phyloP scores from a whole-genome alignment of 35 echinoderm and acorn worm genomes.

The Patiria miniata region DNA sequence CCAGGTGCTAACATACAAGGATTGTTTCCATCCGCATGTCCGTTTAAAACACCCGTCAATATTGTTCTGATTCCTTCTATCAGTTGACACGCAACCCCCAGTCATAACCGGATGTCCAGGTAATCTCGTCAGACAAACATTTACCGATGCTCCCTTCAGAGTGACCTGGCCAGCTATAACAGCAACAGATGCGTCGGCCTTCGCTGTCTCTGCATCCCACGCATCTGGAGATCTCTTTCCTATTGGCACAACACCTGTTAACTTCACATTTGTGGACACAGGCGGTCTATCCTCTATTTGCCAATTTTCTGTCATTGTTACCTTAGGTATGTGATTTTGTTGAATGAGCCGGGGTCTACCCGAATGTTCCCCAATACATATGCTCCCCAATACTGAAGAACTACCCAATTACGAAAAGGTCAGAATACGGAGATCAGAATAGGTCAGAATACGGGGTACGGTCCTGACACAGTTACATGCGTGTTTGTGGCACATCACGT shows the following conservation, averaged over 20 bases:
- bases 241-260: conserved; percentile 36
- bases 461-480: no score
- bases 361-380: no score
- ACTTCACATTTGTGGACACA: conserved; percentile 52
- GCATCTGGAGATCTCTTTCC: conserved; percentile 14
- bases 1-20: no score
- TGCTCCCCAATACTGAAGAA: no score
- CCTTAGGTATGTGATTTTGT: conserved; percentile 22
- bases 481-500: no score
- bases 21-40: no score
- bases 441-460: no score
- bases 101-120: conserved; percentile 43
- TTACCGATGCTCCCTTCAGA: background rate
- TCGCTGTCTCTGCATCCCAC: background rate
- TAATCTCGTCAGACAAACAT: background rate
- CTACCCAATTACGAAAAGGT: no score
- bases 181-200: conserved; percentile 42
- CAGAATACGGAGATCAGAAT: no score
- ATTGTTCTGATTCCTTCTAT: no score
- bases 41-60: no score
- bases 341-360: no score
- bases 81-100: conserved; percentile 39
- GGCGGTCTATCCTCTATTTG: conserved; percentile 39
- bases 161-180: conserved; percentile 41
- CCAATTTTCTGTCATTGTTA: conserved; percentile 19